Evolutionary conservation across 1,140 invertebrate species (phyloP).

Genomic region (Drosophila gunungcola): DNA sequence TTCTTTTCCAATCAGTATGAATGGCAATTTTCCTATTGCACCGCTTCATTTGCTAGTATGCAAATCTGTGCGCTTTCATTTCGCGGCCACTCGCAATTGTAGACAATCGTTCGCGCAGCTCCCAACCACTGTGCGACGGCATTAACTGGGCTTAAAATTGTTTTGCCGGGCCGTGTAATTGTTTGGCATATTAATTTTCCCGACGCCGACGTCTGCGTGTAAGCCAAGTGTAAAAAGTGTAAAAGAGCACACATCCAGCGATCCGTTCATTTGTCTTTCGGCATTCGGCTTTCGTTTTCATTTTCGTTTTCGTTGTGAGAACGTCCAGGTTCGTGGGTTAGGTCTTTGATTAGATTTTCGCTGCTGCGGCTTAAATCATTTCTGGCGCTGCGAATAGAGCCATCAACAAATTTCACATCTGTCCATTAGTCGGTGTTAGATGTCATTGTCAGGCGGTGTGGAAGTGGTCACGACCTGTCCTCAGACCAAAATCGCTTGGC

Average conservation of each 20-base stretch:
- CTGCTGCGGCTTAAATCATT: conserved; percentile 57
- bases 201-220: conserved; percentile 59
- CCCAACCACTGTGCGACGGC: conserved; percentile 65
- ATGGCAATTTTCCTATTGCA: conserved; percentile 33
- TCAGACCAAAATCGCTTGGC: conserved; percentile 23
- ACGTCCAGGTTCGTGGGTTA: conserved; percentile 66
- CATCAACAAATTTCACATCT: conserved; percentile 70
- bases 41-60: conserved; percentile 34
- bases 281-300: conserved; percentile 71
- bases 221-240: conserved; percentile 79
- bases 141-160: conserved; percentile 81
- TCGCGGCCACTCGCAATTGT: not conserved
- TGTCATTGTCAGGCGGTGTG: conserved; percentile 62
- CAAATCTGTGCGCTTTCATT: conserved; percentile 48
- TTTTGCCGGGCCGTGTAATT: conserved; percentile 78
- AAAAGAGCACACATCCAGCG: conserved; percentile 67
- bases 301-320: conserved; percentile 79
- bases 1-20: conserved; percentile 33
- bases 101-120: conserved; percentile 21
- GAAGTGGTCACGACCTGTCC: conserved; percentile 37
- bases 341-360: conserved; percentile 67
- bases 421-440: conserved; percentile 63
- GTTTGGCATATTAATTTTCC: conserved; percentile 80
- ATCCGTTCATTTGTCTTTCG: conserved; percentile 45
- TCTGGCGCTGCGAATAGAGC: conserved; percentile 60